Evolutionary conservation across 1,140 invertebrate species (phyloP).

Genomic region (Theocolax elegans): DNA sequence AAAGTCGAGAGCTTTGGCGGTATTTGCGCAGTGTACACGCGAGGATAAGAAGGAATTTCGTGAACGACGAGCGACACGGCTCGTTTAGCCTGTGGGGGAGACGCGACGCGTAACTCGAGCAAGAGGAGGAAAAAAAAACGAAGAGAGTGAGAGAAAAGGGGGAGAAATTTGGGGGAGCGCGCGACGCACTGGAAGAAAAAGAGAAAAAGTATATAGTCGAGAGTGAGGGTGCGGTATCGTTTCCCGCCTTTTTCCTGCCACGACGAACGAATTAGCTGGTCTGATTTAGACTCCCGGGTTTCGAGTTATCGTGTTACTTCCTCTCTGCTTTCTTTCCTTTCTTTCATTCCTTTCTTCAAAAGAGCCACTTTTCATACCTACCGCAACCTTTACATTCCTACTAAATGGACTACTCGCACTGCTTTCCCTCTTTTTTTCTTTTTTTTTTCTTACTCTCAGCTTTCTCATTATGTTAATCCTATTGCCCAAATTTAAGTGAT

Average conservation of each 20-base stretch:
- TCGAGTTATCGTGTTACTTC: conserved; percentile 30
- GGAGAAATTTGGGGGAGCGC: background rate
- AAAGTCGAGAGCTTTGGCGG: conserved; percentile 12
- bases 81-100: conserved; percentile 28
- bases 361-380: conserved; percentile 4
- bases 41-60: conserved; percentile 32
- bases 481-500: too few species aligned
- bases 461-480: too few species aligned
- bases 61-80: conserved; percentile 31
- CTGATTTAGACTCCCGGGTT: conserved; percentile 24
- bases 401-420: background rate
- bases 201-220: too few species aligned
- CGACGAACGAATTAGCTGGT: conserved; percentile 32
- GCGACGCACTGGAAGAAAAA: background rate
- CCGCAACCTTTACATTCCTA: conserved; percentile 7
- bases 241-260: conserved; percentile 23
- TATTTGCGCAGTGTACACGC: conserved; percentile 6
- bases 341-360: background rate
- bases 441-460: background rate
- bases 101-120: conserved; percentile 14
- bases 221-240: background rate
- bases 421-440: background rate
- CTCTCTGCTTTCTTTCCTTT: background rate
- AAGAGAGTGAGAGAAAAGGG: background rate
- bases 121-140: conserved; percentile 9